Base-by-base conservation (phyloP, 2,113 vertebrate genomes). In the Oncorhynchus masou region DNA sequence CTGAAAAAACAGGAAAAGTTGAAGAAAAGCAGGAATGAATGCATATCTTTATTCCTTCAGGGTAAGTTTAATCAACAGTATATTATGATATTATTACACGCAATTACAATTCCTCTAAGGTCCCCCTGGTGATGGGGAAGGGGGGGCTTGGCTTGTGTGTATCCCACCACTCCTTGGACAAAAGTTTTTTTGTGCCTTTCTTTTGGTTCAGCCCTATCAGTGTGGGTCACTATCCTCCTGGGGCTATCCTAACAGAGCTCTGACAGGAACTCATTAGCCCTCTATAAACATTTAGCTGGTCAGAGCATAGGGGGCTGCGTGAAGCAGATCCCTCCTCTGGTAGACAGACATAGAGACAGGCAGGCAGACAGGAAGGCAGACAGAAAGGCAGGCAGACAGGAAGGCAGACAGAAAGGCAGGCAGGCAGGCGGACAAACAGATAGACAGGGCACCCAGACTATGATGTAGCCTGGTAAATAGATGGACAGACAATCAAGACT, bases 241-340 rank as follows among this genome's bases (percentile, higher is more conserved):
- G 82, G 82, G 85, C 83, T 62, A 70, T 80, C 74, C 76, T 19
- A 54, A 77, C 73, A 1, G 82, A 81, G 87, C 83, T 84, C 85
- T 89, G 85, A 90, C 88, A 90, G 89, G 83, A 92, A 88, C 89
- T 92, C 91, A 91, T 93, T 92, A 93, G 86, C 79, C 82, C 77
- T 83, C 89, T 84, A 85, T 91, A 92, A 93, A 92, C 88, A 91
- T 87, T 86, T 86, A 87, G 77, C 88, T 85, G 78, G 81, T 86
- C 77, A 84, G 81, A 82, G 84, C 83, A 79, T 70, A 34, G 66
- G 59, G 83, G 67, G 74, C 78, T 39, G 64, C 48, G 68, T 77
- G 79, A 78, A 75, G 70, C 49, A 76, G 51, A 74, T 80, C 59
- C 13, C 31, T 57, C 71, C 29, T 76, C 48, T 27, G 67, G 12